Conservation (phyloP, 2,888 invertebrate genomes). For the Lithophane leautieri region DNA sequence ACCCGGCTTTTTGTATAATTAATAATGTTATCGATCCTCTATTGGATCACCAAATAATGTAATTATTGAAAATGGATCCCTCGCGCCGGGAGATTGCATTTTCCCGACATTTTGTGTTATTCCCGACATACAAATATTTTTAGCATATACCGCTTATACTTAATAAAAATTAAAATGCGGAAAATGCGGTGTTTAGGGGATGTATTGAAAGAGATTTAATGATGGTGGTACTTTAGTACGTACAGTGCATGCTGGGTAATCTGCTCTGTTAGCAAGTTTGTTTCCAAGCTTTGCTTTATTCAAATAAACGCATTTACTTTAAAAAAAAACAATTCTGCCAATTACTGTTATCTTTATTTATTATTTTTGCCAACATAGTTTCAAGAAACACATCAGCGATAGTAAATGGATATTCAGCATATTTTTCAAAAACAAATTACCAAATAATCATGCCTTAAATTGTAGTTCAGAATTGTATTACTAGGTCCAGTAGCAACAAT, state of each 20-base stretch:
- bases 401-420: not conserved
- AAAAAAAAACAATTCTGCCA: too few species aligned
- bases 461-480: too few species aligned
- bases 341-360: too few species aligned
- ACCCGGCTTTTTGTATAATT: slow-evolving; percentile 4
- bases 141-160: slow-evolving; percentile 15
- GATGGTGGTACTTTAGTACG: not conserved
- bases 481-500: not conserved
- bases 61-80: slow-evolving; percentile 34
- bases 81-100: not conserved
- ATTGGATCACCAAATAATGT: slow-evolving; percentile 21
- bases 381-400: too few species aligned
- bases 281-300: too few species aligned
- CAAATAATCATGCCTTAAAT: not conserved
- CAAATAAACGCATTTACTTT: too few species aligned
- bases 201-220: not conserved
- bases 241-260: too few species aligned
- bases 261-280: too few species aligned
- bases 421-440: not conserved
- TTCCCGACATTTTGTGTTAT: slow-evolving; percentile 4
- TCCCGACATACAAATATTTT: slow-evolving; percentile 1
- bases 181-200: not conserved
- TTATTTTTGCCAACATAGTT: too few species aligned
- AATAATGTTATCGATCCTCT: not conserved
- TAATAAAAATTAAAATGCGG: slow-evolving; percentile 29